These are phyloP conservation scores for Illadopsis cleaveri DNA, from an alignment of 2,113 vertebrate genomes.

Conservation along the genomic window DNA sequence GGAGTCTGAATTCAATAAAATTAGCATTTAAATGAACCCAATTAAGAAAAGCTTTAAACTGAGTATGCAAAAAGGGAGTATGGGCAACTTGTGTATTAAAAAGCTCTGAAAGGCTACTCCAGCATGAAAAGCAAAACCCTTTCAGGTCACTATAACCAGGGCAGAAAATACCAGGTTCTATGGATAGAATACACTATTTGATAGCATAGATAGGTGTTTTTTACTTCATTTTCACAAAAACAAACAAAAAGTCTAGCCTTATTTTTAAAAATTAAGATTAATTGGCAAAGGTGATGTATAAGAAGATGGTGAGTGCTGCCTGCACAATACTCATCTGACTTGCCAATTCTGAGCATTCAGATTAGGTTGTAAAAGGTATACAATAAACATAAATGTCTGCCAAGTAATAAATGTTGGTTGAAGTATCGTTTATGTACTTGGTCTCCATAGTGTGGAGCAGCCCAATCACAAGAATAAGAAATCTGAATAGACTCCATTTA, in stretches of 20 bases:
- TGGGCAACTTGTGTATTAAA: background rate
- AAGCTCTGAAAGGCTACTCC: background rate
- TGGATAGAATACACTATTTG: background rate
- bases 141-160: background rate
- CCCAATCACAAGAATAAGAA: slow-evolving; percentile 27
- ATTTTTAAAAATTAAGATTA: background rate
- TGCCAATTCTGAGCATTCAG: background rate
- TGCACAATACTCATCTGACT: slow-evolving; percentile 27
- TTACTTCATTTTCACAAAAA: background rate
- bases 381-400: slow-evolving; percentile 30
- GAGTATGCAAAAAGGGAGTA: background rate
- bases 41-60: slow-evolving; percentile 47
- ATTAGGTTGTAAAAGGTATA: slow-evolving; percentile 12
- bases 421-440: slow-evolving; percentile 25
- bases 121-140: background rate
- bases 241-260: background rate
- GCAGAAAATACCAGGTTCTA: background rate
- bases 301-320: slow-evolving; percentile 11
- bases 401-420: background rate
- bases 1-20: slow-evolving; percentile 43
- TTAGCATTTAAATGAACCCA: slow-evolving; percentile 62
- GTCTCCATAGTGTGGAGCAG: slow-evolving; percentile 5
- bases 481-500: slow-evolving; percentile 47
- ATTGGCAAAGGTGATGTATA: background rate
- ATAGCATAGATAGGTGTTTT: background rate